phyloP scores from a whole-genome alignment of 1,140 invertebrate species.

The Trichomalopsis sarcophagae region DNA sequence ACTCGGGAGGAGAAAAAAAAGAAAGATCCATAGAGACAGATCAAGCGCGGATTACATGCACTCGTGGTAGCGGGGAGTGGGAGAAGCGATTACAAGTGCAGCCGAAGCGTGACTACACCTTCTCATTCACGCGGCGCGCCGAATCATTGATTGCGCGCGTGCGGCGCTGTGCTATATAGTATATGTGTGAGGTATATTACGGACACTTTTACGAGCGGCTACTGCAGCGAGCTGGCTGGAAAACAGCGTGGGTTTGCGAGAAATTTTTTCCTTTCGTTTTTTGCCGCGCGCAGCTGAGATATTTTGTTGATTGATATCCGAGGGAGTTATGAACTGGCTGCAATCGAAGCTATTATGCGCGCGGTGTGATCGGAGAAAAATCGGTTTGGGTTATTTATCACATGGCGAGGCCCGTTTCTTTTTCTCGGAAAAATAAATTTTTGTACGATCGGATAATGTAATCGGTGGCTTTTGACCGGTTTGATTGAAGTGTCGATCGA shows the following conservation, averaged over 20 bases:
- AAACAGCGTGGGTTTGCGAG: no score
- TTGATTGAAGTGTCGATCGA: not conserved
- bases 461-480: not conserved
- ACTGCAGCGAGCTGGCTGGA: no score
- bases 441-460: no score
- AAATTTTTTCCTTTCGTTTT: no score
- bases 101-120: not conserved
- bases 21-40: not conserved
- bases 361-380: not conserved
- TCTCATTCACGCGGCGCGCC: not conserved
- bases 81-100: slow-evolving; percentile 3
- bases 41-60: not conserved
- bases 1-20: not conserved
- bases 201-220: not conserved
- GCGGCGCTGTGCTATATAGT: not conserved
- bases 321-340: no score
- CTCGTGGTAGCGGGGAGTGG: not conserved
- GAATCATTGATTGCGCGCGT: slow-evolving; percentile 3
- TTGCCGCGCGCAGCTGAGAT: no score
- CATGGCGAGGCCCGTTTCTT: not conserved
- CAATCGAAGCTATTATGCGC: not conserved
- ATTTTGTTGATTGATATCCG: not conserved
- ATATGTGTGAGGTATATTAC: not conserved
- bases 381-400: not conserved
- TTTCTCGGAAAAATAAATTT: no score